Conservation (phyloP, 2,113 vertebrate species). For the Pongo abelii region DNA sequence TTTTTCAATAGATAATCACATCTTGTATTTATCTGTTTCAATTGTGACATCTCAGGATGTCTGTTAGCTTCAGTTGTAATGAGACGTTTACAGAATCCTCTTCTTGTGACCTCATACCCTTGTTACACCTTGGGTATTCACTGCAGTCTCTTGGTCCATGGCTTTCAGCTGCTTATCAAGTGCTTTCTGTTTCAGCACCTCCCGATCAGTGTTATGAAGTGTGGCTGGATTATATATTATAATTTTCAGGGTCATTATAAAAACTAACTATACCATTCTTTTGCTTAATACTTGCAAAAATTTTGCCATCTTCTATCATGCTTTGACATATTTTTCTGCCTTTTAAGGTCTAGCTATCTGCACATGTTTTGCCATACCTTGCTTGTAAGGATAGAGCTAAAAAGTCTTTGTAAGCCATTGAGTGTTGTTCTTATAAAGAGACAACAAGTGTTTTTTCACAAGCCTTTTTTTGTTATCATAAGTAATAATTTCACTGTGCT, state of each 20-base stretch:
- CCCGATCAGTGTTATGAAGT: conserved; percentile 96
- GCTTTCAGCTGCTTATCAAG: conserved; percentile 95
- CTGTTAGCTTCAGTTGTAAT: conserved; percentile 91
- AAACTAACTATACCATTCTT: conserved; percentile 97
- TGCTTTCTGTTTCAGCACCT: conserved; percentile 98
- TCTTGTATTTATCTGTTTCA: neutral
- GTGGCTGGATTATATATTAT: conserved; percentile 92
- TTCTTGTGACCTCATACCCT: conserved; percentile 97
- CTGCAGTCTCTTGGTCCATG: conserved; percentile 95
- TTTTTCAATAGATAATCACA: neutral
- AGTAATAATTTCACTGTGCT: conserved; percentile 92
- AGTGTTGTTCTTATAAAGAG: conserved; percentile 96
- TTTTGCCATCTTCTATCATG: conserved; percentile 98
- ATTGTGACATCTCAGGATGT: conserved; percentile 43
- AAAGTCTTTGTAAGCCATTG: conserved; percentile 96
- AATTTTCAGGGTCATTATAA: conserved; percentile 96
- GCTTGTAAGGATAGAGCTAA: conserved; percentile 94
- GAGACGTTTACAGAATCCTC: conserved; percentile 94
- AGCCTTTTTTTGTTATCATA: conserved; percentile 91
- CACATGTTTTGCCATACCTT: conserved; percentile 96
- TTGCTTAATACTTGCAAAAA: conserved; percentile 98
- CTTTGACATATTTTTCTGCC: conserved; percentile 96
- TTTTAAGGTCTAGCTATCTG: conserved; percentile 93
- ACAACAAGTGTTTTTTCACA: conserved; percentile 95
- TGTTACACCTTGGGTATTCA: conserved; percentile 97